A percentile compares a stretch with the other conserved stretches of the same genome.
Evolutionary conservation across 2,888 invertebrate species (phyloP).

Genomic region (Amblyteles armatorius): DNA sequence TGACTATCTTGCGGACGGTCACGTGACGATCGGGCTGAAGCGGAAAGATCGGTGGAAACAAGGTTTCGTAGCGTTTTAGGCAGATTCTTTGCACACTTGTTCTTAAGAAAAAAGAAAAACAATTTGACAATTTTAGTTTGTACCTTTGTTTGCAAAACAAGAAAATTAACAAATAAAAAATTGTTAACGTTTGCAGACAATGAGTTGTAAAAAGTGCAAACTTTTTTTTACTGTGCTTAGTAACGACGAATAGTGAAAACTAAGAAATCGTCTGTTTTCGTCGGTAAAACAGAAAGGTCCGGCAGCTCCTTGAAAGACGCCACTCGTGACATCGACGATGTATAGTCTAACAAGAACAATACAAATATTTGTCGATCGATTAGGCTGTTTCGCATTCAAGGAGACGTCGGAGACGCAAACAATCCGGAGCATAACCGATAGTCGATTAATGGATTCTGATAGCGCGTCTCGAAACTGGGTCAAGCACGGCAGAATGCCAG

Average conservation of each 20-base stretch:
- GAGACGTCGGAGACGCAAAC: not conserved
- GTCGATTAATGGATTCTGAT: constrained; percentile 29
- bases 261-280: too few species aligned
- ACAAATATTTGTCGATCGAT: constrained; percentile 35
- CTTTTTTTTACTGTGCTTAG: too few species aligned
- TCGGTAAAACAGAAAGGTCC: too few species aligned
- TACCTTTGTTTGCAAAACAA: too few species aligned
- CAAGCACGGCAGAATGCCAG: constrained; percentile 13
- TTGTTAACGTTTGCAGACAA: too few species aligned
- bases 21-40: not conserved
- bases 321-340: too few species aligned
- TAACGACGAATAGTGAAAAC: too few species aligned
- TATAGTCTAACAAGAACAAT: not conserved
- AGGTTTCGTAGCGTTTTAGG: not conserved
- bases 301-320: too few species aligned
- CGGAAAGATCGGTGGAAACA: not conserved
- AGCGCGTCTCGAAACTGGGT: constrained; percentile 9
- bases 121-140: too few species aligned
- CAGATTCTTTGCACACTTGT: not conserved
- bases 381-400: not conserved
- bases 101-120: too few species aligned
- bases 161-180: too few species aligned
- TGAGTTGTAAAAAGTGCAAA: too few species aligned
- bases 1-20: not conserved
- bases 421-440: not conserved